Base-by-base conservation (phyloP, 2,113 vertebrate species). In the Rhynchomys soricoides region DNA sequence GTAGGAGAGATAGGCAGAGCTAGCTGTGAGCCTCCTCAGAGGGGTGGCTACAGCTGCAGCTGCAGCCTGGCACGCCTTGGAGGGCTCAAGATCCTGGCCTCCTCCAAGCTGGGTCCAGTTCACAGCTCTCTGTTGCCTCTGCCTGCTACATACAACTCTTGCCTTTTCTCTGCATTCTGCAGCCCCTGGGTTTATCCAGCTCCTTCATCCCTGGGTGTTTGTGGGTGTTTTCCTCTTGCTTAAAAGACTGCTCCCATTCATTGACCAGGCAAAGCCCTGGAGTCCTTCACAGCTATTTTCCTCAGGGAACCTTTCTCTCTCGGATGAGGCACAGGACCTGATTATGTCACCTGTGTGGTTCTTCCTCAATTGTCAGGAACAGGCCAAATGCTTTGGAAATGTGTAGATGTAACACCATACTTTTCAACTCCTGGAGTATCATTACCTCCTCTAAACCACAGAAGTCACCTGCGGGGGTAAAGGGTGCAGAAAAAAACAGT, bases 31-130 rank as follows among this genome's bases (percentile, higher is more conserved):
- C 17, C 7, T 66, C 77, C 13, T 43, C 5, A 1, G 62, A 62
- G 37, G 22, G 11, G 64, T 2, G 3, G 71, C n/a, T 73, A 21
- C 17, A 22, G 43, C 17, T 7, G 11, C 21, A 15, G 64, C 31
- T 15, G 10, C 10, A 24, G 16, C 62, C 6, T 5, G 50, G 66
- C 13, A 40, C 4, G 3, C 15, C 50, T 37, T 31, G 59, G 37
- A 45, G n/a, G 26, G 5, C 4, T 1, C 0, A 0, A 3, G 34
- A 26, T 1, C n/a, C n/a, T 71, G 7, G 13, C 40, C 22, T 0
- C 10, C 4, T 8, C 37, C 2, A 3, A 0, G 19, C 29, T 22
- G 21, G 24, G 21, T 2, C 1, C 0, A 0, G 45, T 40, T 29
- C 5, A 1, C 0, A 19, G 52, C 31, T 0, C 26, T 19, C 31